A percentile compares a stretch with the other conserved stretches of the same genome.
Conservation (phyloP, 2,888 invertebrate genomes). For the Thymelicus lineola region DNA sequence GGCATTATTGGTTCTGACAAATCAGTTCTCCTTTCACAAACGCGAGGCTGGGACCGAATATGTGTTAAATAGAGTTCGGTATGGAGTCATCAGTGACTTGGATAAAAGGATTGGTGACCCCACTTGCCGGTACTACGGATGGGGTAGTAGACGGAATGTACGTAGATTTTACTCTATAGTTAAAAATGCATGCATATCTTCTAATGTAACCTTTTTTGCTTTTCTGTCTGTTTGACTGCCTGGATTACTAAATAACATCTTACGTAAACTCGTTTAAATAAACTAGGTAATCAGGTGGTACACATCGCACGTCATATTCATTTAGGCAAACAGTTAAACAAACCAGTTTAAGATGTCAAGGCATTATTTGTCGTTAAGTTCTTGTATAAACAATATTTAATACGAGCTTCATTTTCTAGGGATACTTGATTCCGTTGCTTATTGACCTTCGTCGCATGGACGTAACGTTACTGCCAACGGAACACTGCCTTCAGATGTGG, state of each 20-base stretch:
- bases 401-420: constrained; percentile 53
- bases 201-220: no score
- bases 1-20: constrained; percentile 62
- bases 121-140: constrained; percentile 64
- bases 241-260: no score
- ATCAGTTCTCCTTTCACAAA: constrained; percentile 62
- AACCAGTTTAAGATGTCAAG: constrained; percentile 14
- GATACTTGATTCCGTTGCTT: constrained; percentile 68
- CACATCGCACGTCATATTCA: not conserved
- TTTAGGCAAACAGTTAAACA: constrained; percentile 3
- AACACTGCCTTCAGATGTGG: constrained; percentile 61
- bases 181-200: no score
- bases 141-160: constrained; percentile 76
- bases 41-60: constrained; percentile 59
- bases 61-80: constrained; percentile 66
- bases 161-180: constrained; percentile 42
- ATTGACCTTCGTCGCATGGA: constrained; percentile 59
- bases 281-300: no score
- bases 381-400: not conserved
- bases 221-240: no score
- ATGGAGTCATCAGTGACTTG: constrained; percentile 51
- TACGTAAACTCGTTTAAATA: no score
- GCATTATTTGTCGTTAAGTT: constrained; percentile 6
- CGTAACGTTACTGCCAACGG: constrained; percentile 54
- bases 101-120: constrained; percentile 44